Evolutionary conservation across 1,140 invertebrate genomes (phyloP), one percentile per base, ranked within the genome.

Genomic region (Panulirus ornatus): DNA sequence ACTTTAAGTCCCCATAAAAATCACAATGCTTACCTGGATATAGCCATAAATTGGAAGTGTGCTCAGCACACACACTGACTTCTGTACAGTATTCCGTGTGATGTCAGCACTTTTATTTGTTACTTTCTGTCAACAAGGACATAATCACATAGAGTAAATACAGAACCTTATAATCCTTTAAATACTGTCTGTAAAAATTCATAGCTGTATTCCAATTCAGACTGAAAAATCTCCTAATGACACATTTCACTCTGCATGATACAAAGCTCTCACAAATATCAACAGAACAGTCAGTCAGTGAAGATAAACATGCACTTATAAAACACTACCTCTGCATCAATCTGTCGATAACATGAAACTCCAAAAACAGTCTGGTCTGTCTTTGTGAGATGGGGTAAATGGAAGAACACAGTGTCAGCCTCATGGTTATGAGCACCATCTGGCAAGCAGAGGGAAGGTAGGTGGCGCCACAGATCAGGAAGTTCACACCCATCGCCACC

Each of bases 361-460:
- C 98, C 98, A 95, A 97, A 99, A 14, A 99, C 96, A 63, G 98
- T 99, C 92, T 96, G 95, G 84, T 96, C 96, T 34, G 97, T 96
- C 93, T 98, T 96, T 27, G 95, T 96, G 36, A 98, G 94, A 93
- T 97, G 97, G 44, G 98, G 98, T 84, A 99, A 94, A 94, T 99
- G 97, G 94, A 99, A 99, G 94, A 97, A 99, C 83, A 99, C 97
- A 0, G 98, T 98, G 93, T 99, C 99, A 94, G 98, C 96, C 87
- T 97, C 95, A 94, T 96, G 99, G 95, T 99, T 99, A 93, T 99
- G 99, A 38, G 98, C 98, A 76, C 99, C 99, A 96, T 99, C 99
- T 36, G 99, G 99, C 90, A 99, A 94, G 0, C 98, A 98, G 36
- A 99, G 93, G 0, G 98, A 98, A 73, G 99, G 98, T 44, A 99